phyloP scores from a whole-genome alignment of 2,113 vertebrate species.

The Orcinus orca region DNA sequence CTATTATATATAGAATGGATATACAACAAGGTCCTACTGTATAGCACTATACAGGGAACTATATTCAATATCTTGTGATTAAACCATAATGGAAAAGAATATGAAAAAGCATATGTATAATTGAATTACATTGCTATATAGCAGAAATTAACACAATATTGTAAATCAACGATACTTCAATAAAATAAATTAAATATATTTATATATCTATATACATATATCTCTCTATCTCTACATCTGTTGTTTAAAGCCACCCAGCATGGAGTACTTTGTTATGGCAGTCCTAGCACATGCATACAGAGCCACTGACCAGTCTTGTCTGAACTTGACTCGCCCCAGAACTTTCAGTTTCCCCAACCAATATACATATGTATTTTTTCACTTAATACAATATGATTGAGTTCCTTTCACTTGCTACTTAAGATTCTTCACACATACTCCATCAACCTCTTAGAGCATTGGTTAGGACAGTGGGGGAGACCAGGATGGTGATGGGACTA shows the following conservation, averaged over 20 bases:
- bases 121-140: neutral
- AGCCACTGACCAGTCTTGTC: neutral
- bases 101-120: neutral
- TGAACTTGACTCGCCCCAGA: neutral
- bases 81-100: neutral
- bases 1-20: neutral
- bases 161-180: neutral
- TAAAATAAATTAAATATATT: neutral
- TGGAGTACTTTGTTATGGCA: no score
- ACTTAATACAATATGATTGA: neutral
- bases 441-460: neutral
- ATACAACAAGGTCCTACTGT: neutral
- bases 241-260: neutral
- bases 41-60: neutral
- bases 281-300: neutral
- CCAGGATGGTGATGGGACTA: neutral
- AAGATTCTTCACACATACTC: neutral
- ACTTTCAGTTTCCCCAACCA: neutral
- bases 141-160: neutral
- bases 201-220: neutral
- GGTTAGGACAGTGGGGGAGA: neutral
- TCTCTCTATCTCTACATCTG: neutral
- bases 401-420: neutral
- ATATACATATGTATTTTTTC: neutral
- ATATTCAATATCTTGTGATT: neutral